phyloP scores from a whole-genome alignment of 2,888 invertebrate genomes.

The Cynaeus angustus region DNA sequence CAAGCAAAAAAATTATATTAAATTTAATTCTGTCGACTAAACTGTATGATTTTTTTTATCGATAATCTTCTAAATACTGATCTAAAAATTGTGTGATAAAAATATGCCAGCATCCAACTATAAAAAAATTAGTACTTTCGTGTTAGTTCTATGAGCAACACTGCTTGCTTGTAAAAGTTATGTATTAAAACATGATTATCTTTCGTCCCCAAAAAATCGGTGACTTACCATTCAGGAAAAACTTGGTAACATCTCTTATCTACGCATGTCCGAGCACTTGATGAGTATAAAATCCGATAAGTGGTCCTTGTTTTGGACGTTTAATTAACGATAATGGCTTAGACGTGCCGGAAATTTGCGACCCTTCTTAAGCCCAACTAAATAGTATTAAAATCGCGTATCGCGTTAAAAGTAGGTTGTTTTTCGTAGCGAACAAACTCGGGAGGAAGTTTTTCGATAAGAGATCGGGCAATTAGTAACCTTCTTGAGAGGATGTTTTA shows the following conservation, averaged over 20 bases:
- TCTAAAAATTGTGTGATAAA: too few species aligned
- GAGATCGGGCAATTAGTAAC: slow-evolving; percentile 8
- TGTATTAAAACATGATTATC: too few species aligned
- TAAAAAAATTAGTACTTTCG: too few species aligned
- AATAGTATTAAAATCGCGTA: slow-evolving; percentile 14
- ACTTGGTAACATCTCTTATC: not conserved
- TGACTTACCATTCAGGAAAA: not conserved
- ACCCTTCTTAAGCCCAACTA: not conserved
- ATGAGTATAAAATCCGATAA: not conserved
- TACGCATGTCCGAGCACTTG: slow-evolving; percentile 1
- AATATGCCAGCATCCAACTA: too few species aligned
- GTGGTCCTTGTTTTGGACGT: slow-evolving; percentile 7
- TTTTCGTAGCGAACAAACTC: slow-evolving; percentile 21
- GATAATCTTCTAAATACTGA: too few species aligned
- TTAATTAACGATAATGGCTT: slow-evolving; percentile 11
- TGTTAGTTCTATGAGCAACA: too few species aligned
- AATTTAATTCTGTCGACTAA: too few species aligned
- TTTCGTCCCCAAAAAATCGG: too few species aligned
- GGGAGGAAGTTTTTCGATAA: slow-evolving; percentile 14
- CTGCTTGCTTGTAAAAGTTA: too few species aligned
- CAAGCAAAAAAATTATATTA: too few species aligned
- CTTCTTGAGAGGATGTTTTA: not conserved
- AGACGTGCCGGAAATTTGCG: slow-evolving; percentile 5
- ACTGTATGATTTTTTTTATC: too few species aligned
- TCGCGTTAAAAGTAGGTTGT: slow-evolving; percentile 6